Conservation (phyloP, 2,888 invertebrate genomes). For the Xanthia icteritia region DNA sequence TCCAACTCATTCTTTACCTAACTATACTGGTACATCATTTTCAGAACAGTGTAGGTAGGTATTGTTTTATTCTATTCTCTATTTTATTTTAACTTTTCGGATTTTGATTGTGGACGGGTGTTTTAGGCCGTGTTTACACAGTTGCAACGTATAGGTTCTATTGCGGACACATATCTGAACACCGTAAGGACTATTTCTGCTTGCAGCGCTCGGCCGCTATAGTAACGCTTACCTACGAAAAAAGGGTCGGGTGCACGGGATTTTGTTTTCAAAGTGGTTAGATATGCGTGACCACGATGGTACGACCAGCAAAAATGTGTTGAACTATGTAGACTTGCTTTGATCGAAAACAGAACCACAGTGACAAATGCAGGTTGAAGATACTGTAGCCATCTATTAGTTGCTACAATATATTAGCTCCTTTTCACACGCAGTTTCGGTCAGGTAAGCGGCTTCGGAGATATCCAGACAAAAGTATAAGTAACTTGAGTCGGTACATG, state of each 20-base stretch:
- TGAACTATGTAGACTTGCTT: neutral
- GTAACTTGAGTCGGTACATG: neutral
- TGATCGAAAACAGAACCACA: neutral
- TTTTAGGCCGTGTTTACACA: neutral
- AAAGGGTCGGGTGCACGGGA: no score
- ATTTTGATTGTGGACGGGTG: neutral
- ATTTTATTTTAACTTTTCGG: neutral
- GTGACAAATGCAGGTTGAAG: no score
- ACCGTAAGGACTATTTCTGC: no score
- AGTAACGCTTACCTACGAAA: no score
- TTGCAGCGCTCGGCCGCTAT: no score
- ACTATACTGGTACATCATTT: neutral
- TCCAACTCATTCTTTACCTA: neutral
- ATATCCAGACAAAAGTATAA: neutral
- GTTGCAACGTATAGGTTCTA: neutral
- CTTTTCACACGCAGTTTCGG: no score
- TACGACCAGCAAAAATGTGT: neutral
- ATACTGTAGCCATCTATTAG: neutral
- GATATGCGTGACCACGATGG: no score
- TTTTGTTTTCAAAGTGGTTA: no score
- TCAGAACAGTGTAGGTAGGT: neutral
- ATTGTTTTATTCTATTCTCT: neutral
- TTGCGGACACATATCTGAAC: no score
- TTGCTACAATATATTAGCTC: neutral
- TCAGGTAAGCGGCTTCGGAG: neutral